A percentile compares a stretch with the other conserved stretches of the same genome.
phyloP scores from a whole-genome alignment of 1,140 invertebrate genomes.

The Argopecten irradians region DNA sequence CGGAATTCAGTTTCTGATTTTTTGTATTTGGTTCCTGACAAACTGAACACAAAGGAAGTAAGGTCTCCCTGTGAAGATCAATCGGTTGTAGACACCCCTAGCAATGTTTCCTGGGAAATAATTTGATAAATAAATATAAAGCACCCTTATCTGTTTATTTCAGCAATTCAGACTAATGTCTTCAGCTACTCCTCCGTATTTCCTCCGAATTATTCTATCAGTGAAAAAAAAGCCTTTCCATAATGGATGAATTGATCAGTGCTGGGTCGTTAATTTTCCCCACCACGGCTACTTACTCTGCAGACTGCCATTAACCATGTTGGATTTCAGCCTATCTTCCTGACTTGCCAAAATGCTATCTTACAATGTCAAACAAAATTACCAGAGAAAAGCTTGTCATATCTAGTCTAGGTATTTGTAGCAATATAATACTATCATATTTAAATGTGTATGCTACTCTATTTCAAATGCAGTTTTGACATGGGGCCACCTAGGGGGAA shows the following conservation, averaged over 20 bases:
- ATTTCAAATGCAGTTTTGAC: slow-evolving; percentile 22
- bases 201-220: slow-evolving; percentile 15
- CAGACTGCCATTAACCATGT: slow-evolving; percentile 10
- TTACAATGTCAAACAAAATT: slow-evolving; percentile 13
- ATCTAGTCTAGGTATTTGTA: slow-evolving; percentile 17
- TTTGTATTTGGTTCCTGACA: background rate
- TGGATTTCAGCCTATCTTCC: slow-evolving; percentile 15
- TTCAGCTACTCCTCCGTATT: background rate
- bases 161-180: background rate
- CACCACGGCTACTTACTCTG: background rate
- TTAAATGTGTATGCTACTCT: background rate
- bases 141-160: background rate
- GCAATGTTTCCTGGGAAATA: background rate
- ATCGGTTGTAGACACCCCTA: background rate
- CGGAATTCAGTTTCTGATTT: background rate
- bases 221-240: background rate
- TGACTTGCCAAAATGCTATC: slow-evolving; percentile 21
- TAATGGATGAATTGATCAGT: slow-evolving; percentile 10
- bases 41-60: background rate
- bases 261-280: background rate
- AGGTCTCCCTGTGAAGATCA: background rate
- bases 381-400: background rate
- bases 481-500: background rate
- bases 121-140: slow-evolving; percentile 24
- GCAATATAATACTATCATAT: slow-evolving; percentile 4